A percentile compares a stretch with the other conserved stretches of the same genome.
These are phyloP conservation scores for Myocastor coypus DNA, from an alignment of 2,113 vertebrate genomes.

Conservation along the genomic window DNA sequence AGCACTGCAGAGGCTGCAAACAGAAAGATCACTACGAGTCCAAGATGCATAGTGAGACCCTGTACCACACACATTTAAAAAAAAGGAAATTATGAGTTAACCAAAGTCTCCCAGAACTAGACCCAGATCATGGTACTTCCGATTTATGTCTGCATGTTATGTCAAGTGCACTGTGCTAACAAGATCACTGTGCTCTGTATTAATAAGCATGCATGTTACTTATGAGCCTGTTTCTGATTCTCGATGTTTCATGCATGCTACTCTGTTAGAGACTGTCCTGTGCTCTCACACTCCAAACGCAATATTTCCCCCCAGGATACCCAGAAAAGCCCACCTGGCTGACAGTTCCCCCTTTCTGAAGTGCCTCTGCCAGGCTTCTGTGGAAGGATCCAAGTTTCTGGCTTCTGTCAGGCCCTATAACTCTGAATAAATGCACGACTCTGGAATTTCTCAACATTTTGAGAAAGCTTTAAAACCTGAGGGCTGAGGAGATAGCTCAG, in stretches of 20 bases:
- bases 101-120: not conserved
- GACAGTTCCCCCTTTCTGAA: not conserved
- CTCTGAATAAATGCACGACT: not conserved
- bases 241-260: not conserved
- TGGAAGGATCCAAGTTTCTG: not conserved
- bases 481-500: too few relatives aligned
- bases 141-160: not conserved
- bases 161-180: not conserved
- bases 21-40: too few relatives aligned
- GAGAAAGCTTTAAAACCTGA: not conserved
- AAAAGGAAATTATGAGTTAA: not conserved
- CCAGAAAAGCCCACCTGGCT: not conserved
- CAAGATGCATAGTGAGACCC: too few relatives aligned
- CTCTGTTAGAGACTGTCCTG: not conserved
- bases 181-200: not conserved
- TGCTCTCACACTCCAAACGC: not conserved
- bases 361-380: not conserved
- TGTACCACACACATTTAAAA: too few relatives aligned
- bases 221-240: not conserved
- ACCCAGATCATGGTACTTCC: not conserved
- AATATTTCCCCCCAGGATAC: not conserved
- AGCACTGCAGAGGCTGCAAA: too few relatives aligned
- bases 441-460: not conserved
- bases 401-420: not conserved
- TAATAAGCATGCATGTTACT: not conserved